phyloP scores from a whole-genome alignment of 2,888 invertebrate species.

The Drosophila melanosoma region DNA sequence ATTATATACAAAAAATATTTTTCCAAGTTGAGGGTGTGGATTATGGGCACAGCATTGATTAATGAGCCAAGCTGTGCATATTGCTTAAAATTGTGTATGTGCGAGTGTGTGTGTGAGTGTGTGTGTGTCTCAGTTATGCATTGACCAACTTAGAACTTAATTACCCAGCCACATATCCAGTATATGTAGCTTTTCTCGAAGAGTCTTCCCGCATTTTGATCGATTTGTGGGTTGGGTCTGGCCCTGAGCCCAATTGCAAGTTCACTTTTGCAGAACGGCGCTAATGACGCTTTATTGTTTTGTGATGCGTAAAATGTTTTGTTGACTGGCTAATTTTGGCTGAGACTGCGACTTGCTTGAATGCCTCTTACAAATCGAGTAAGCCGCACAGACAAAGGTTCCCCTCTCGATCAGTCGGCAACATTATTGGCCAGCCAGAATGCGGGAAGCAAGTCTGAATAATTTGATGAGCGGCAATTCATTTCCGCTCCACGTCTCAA shows the following conservation, averaged over 20 bases:
- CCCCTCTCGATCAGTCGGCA: slow-evolving; percentile 6
- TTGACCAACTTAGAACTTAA: slow-evolving; percentile 73
- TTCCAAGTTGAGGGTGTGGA: slow-evolving; percentile 14
- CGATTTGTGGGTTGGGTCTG: slow-evolving; percentile 59
- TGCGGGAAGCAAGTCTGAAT: slow-evolving; percentile 59
- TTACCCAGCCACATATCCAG: slow-evolving; percentile 57
- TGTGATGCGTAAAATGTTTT: slow-evolving; percentile 75
- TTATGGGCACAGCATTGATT: slow-evolving; percentile 62
- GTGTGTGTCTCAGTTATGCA: slow-evolving; percentile 24
- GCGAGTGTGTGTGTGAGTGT: background rate
- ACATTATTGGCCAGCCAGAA: slow-evolving; percentile 30
- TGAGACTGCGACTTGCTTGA: slow-evolving; percentile 62
- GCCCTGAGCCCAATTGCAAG: slow-evolving; percentile 41
- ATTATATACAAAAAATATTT: background rate
- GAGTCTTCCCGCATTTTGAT: slow-evolving; percentile 75
- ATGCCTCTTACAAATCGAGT: slow-evolving; percentile 55
- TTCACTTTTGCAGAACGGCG: slow-evolving; percentile 40
- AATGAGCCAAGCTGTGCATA: slow-evolving; percentile 51
- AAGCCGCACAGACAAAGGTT: slow-evolving; percentile 43
- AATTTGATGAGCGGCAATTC: slow-evolving; percentile 67
- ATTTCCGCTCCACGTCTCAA: slow-evolving; percentile 61
- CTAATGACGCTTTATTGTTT: slow-evolving; percentile 75
- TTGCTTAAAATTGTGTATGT: background rate
- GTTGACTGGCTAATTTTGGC: slow-evolving; percentile 50
- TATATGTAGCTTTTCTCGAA: slow-evolving; percentile 29